Evolutionary conservation across 1,140 invertebrate genomes (phyloP), one percentile per base, ranked within the genome.

Genomic region (Eumeta japonica): DNA sequence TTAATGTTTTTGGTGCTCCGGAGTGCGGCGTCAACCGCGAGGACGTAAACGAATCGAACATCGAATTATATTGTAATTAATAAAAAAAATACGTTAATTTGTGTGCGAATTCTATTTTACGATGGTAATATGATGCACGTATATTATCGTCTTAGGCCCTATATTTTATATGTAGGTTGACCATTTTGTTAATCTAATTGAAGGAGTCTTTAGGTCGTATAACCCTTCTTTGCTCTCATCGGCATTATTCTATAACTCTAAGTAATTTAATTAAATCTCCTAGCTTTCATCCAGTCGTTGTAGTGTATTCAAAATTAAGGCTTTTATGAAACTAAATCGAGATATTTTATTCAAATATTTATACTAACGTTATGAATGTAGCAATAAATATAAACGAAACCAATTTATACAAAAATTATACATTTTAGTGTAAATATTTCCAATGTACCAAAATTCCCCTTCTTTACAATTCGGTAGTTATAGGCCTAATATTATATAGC

Each of bases 341-440:
- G 53, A 65, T 62, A 67, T 72, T 68, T 66, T 68, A 67, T 68
- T 65, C 62, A 61, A 72, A 72, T 68, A 68, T 72, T 66, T 71
- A 72, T 72, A 72, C 52, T 66, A 67, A 60, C 57, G 62, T 65
- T 68, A 67, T 68, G 50, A 47, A 64, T 62, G 58, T 67, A 56
- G 62, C 67, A 71, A 62, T 46, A 35, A 48, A 54, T 58, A 55
- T 36, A 45, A 59, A 59, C 37, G 49, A 67, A 66, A 62, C 54
- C 58, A 61, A 66, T 58, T 65, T 66, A 66, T 72, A 68, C 62
- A 68, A 64, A 56, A 62, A 58, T 60, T 67, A 62, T 68, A 67
- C 61, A 52, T 52, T 60, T 62, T 56, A 58, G 51, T 72, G 63
- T 70, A 67, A 67, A 67, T 70, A 72, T 57, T 58, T 58, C 53